Evolutionary conservation across 2,797 vertebrate genomes (phyloP).

Genomic region (Pantherophis vulpinus): DNA sequence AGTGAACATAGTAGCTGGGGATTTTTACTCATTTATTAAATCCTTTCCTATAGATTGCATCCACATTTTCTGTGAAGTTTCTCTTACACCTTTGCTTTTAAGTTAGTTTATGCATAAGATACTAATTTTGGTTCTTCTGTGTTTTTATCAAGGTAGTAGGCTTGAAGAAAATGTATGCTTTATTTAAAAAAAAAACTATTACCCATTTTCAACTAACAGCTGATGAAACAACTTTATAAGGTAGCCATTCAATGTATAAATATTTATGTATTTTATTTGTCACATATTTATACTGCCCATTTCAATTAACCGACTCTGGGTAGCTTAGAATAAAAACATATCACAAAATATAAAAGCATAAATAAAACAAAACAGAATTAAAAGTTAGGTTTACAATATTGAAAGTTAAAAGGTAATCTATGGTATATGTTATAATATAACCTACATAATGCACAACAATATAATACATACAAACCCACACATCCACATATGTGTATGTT

Average conservation of each 20-base stretch:
- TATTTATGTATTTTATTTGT: neutral
- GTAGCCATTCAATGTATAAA: neutral
- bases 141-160: neutral
- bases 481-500: neutral
- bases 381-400: neutral
- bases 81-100: neutral
- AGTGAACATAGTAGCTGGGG: neutral
- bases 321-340: neutral
- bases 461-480: neutral
- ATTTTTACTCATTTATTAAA: neutral
- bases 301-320: neutral
- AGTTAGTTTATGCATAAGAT: neutral
- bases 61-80: neutral
- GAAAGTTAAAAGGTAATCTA: neutral
- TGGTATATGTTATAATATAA: neutral
- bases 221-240: neutral
- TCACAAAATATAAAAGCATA: neutral
- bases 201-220: neutral
- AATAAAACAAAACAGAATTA: neutral
- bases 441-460: neutral
- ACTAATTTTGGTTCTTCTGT: neutral
- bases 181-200: neutral
- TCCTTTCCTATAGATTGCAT: neutral
- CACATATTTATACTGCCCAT: neutral
- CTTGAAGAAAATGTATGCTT: neutral